A percentile compares a stretch with the other conserved stretches of the same genome.
phyloP scores from a whole-genome alignment of 1,140 invertebrate species.

The Drosophila insularis region DNA sequence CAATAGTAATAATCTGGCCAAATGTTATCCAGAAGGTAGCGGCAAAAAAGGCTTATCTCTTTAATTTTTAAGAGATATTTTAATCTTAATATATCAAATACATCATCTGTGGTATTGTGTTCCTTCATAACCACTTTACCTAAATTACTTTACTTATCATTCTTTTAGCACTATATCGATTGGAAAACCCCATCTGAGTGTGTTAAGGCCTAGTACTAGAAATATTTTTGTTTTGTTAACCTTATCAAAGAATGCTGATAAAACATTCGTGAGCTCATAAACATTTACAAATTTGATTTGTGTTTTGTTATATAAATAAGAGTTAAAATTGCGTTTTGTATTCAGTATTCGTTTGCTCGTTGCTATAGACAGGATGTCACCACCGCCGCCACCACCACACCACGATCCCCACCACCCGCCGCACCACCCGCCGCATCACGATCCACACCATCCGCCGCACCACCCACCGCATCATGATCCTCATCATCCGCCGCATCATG shows the following conservation, averaged over 20 bases:
- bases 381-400: conserved; percentile 41
- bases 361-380: conserved; percentile 30
- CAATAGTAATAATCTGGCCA: no score
- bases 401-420: conserved; percentile 18
- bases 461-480: conserved; percentile 24
- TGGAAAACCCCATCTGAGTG: conserved; percentile 1
- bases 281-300: not conserved
- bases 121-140: not conserved
- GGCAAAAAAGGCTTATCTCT: no score
- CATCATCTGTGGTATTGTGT: no score
- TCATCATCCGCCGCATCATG: conserved; percentile 3
- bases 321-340: not conserved
- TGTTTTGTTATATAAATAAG: conserved; percentile 24
- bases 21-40: no score
- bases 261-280: conserved; percentile 4
- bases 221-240: conserved; percentile 6
- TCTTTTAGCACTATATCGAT: not conserved
- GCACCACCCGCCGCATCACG: conserved; percentile 25
- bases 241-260: conserved; percentile 1
- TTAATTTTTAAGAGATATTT: no score
- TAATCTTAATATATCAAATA: not conserved
- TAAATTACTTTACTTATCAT: not conserved
- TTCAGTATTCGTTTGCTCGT: conserved; percentile 15
- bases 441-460: conserved; percentile 35
- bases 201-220: not conserved